Conservation (phyloP, 2,113 vertebrate genomes). For the Atractosteus spatula region DNA sequence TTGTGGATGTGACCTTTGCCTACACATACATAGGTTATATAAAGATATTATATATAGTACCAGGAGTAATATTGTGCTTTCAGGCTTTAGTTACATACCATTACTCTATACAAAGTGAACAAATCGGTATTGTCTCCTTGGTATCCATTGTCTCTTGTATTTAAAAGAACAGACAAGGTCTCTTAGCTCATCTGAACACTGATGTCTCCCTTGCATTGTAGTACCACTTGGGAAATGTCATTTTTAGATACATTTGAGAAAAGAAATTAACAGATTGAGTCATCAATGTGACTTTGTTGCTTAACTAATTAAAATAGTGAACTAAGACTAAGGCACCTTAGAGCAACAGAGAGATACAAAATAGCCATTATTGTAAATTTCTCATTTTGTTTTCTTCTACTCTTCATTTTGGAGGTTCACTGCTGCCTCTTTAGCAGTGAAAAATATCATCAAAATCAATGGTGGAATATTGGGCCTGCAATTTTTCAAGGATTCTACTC, state of each 20-base stretch:
- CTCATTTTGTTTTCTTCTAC: too few relatives aligned
- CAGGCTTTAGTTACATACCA: too few relatives aligned
- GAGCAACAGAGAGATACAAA: background rate
- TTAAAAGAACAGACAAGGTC: too few relatives aligned
- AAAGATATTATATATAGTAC: too few relatives aligned
- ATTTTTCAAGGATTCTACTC: background rate
- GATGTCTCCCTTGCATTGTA: background rate
- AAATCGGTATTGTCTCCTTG: too few relatives aligned
- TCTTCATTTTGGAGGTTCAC: background rate
- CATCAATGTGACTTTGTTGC: slow-evolving; percentile 34
- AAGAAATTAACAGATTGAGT: slow-evolving; percentile 24
- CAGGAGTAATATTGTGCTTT: too few relatives aligned
- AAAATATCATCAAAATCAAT: slow-evolving; percentile 17
- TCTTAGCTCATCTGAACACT: background rate
- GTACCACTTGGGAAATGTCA: background rate
- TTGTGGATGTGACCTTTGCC: too few relatives aligned
- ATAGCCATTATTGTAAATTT: too few relatives aligned
- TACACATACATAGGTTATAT: too few relatives aligned
- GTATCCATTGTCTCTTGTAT: too few relatives aligned
- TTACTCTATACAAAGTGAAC: too few relatives aligned
- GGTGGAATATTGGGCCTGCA: background rate
- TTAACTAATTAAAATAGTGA: slow-evolving; percentile 10
- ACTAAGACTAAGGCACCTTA: slow-evolving; percentile 3
- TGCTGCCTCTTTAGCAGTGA: slow-evolving; percentile 32
- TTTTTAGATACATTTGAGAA: slow-evolving; percentile 11